Conservation (phyloP, 2,888 invertebrate genomes). For the Entomobrya proxima region DNA sequence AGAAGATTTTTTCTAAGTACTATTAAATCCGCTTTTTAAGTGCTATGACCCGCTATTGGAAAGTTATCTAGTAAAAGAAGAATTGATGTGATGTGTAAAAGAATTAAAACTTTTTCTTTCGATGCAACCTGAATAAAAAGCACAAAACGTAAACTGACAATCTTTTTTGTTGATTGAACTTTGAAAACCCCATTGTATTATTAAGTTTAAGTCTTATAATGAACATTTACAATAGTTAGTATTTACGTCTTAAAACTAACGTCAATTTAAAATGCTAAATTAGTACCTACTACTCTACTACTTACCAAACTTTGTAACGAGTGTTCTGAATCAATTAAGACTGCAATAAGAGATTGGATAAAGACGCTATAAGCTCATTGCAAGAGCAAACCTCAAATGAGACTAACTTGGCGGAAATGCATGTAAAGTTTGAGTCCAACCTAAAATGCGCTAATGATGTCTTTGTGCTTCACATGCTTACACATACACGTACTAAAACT, state of each 20-base stretch:
- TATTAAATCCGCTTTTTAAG: constrained; percentile 12
- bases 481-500: background rate
- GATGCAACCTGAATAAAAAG: background rate
- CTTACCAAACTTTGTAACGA: background rate
- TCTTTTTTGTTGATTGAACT: constrained; percentile 16
- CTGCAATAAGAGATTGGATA: background rate
- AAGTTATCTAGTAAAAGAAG: constrained; percentile 20
- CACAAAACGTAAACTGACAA: background rate
- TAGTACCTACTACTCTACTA: background rate
- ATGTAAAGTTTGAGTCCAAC: constrained; percentile 39
- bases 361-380: constrained; percentile 50
- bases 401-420: constrained; percentile 56
- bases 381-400: constrained; percentile 48
- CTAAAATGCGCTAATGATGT: constrained; percentile 18
- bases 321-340: background rate
- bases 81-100: background rate
- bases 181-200: background rate
- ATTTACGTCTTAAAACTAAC: no score
- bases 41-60: constrained; percentile 17
- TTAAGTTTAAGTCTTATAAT: no score
- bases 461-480: constrained; percentile 19
- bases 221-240: no score
- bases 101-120: constrained; percentile 3
- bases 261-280: background rate
- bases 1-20: background rate